Evolutionary conservation across 2,797 vertebrate species (phyloP), one percentile per base, ranked within the genome.

Genomic region (Poeciliopsis presidionis): DNA sequence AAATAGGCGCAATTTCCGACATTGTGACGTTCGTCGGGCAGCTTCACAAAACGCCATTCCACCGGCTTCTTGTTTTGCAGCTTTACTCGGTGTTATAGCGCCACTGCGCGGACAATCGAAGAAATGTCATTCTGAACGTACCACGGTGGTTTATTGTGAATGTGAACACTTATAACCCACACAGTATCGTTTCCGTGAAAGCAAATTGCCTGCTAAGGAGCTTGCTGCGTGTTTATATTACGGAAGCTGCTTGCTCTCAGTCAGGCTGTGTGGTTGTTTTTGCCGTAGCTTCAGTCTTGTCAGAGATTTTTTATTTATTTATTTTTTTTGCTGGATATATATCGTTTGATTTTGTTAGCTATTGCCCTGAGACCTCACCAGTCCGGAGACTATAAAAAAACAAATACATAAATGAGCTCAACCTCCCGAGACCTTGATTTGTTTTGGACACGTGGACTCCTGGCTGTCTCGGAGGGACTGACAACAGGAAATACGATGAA

Each of bases 11-110:
- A 25, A 75, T 70, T 86, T 94, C 92, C 91, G 74, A 57, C 46
- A 4, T 11, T 1, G n/a, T 30, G 25, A 20, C 5, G 25, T 0
- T 0, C 7, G 18, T 30, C 5, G 4, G 43, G 25, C 36, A 43
- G 20, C 0, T 6, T 43, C 30, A 13, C 33, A 65, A 63, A 36
- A 65, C 20, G 33, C 36, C 63, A 39, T 67, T 67, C 36, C 63
- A 41, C 76, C 76, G 86, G 85, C 92, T 91, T 82, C 91, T 86
- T 90, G 86, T 92, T 93, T 89, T 88, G 43, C 45, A 77, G 86
- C 87, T 81, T 67, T 33, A 36, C 81, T 72, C 77, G 77, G 79
- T 72, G 79, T 43, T 77, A 81, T 81, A 89, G 86, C 83, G 91
- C 90, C 92, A 75, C 89, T 85, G 2, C 83, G 91, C 77, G 93